These are phyloP conservation scores for Butastur rufipennis DNA, from an alignment of 2,113 vertebrate genomes.

Conservation along the genomic window DNA sequence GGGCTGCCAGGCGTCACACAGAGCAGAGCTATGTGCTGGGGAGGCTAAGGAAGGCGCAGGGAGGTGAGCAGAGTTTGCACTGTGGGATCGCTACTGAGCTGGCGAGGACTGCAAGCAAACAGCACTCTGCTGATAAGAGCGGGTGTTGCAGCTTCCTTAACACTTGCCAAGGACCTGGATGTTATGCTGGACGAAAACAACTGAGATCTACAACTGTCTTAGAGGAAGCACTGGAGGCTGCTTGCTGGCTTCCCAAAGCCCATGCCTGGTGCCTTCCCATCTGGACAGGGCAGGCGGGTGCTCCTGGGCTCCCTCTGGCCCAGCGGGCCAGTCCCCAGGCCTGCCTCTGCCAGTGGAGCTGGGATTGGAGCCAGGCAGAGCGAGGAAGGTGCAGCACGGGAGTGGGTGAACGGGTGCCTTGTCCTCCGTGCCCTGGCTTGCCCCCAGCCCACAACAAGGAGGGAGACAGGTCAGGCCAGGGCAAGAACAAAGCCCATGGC, in stretches of 20 bases:
- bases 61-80: not conserved
- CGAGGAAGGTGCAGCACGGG: accelerated
- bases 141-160: not conserved
- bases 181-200: not conserved
- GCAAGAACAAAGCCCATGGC: not conserved
- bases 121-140: not conserved
- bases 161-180: not conserved
- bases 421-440: not conserved
- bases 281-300: not conserved
- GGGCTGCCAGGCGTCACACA: not conserved
- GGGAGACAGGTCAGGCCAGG: not conserved
- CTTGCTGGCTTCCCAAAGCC: not conserved
- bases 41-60: not conserved
- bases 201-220: not conserved
- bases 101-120: not conserved
- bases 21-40: not conserved
- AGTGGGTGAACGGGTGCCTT: not conserved
- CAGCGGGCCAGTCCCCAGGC: accelerated
- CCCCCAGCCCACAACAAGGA: not conserved
- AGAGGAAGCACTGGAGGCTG: not conserved
- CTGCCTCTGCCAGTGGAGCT: not conserved
- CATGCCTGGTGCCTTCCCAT: not conserved
- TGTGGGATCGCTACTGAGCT: not conserved
- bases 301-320: not conserved
- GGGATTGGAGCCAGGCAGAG: not conserved